Conservation (phyloP, 2,113 vertebrate genomes). For the Sphyrna mokarran region DNA sequence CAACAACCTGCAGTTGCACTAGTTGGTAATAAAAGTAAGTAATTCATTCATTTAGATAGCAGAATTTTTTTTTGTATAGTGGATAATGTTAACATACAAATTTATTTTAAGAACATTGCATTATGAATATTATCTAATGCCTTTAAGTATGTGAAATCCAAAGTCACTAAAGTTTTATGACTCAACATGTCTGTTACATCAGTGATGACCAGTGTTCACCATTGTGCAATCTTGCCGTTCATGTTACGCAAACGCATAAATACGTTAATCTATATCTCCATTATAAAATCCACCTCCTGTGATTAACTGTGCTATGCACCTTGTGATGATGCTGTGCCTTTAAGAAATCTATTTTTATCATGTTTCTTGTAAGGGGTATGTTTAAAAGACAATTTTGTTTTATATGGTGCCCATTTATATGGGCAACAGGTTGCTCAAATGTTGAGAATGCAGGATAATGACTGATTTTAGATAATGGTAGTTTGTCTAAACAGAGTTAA, state of each 20-base stretch:
- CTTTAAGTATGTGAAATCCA: neutral
- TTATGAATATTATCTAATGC: neutral
- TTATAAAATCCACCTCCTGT: neutral
- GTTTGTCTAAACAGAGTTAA: too few relatives aligned
- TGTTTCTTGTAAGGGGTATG: too few relatives aligned
- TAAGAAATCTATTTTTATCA: too few relatives aligned
- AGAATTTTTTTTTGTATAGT: neutral
- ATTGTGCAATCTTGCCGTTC: neutral
- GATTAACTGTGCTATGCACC: neutral
- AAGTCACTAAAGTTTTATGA: neutral
- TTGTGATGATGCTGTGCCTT: neutral
- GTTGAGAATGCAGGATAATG: too few relatives aligned
- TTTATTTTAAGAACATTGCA: neutral
- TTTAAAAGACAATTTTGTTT: too few relatives aligned
- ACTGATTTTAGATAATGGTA: too few relatives aligned
- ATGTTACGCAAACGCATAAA: neutral
- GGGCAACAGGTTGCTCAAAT: too few relatives aligned
- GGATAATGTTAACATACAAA: neutral
- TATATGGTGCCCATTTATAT: too few relatives aligned
- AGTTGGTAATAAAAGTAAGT: conserved; percentile 98
- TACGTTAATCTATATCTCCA: neutral
- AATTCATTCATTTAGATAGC: conserved; percentile 26
- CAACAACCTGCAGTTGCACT: conserved; percentile 79
- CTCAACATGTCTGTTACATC: neutral
- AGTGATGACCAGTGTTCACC: too few relatives aligned